Percentiles rank a stretch among this genome's conserved stretches.
Evolutionary conservation across 2,113 vertebrate genomes (phyloP).

Genomic region (Uropsilus gracilis): DNA sequence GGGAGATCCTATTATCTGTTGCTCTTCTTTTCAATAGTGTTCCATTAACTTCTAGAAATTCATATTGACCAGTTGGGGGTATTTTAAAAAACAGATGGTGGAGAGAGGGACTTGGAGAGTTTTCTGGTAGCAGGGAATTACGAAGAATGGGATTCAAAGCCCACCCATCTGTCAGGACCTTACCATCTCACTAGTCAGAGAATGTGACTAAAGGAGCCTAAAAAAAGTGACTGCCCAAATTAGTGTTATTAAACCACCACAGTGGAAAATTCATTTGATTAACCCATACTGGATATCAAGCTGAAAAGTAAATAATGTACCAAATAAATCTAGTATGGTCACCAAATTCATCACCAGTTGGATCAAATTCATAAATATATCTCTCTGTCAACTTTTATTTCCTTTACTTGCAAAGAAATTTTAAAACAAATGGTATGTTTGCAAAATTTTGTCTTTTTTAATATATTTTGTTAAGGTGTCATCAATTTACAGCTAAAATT

Average conservation of each 20-base stretch:
- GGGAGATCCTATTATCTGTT: neutral
- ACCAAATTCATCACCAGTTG: neutral
- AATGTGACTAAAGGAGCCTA: neutral
- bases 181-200: neutral
- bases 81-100: neutral
- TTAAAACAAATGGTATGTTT: neutral
- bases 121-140: neutral
- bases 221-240: neutral
- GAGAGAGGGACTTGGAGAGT: neutral
- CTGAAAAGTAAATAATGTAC: conserved; percentile 29
- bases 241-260: neutral
- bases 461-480: too few species aligned
- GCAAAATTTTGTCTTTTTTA: neutral
- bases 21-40: conserved; percentile 5
- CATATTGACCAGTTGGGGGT: neutral
- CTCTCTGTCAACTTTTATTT: neutral
- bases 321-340: neutral
- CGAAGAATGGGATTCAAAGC: neutral
- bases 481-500: too few species aligned
- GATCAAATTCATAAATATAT: neutral
- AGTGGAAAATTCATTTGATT: conserved; percentile 27
- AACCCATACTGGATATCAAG: neutral
- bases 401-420: neutral
- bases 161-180: neutral
- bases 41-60: neutral